Evolutionary conservation across 2,797 vertebrate genomes (phyloP).

Genomic region (Neomorphus geoffroyi): DNA sequence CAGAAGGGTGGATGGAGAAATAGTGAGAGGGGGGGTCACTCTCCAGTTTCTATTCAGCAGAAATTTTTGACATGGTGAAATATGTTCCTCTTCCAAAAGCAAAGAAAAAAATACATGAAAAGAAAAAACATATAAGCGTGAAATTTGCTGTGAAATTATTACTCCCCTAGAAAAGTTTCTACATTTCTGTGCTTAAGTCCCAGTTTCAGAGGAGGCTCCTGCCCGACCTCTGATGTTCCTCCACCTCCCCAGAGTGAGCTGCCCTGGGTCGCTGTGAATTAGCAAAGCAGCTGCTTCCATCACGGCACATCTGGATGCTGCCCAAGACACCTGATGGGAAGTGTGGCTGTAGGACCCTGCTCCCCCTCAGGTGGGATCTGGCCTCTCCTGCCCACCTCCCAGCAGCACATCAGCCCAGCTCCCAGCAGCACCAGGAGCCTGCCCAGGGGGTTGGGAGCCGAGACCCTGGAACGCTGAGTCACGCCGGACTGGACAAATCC

Average conservation of each 20-base stretch:
- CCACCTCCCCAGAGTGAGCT: not conserved
- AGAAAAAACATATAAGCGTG: not conserved
- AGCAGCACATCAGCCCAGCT: not conserved
- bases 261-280: not conserved
- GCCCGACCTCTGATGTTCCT: no score
- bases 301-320: accelerated
- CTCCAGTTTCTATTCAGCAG: not conserved
- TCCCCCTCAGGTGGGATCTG: not conserved
- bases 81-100: not conserved
- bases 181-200: not conserved
- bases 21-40: not conserved
- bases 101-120: no score
- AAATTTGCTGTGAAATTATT: not conserved
- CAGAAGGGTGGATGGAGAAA: not conserved
- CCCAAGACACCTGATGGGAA: not conserved
- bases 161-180: not conserved
- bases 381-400: not conserved
- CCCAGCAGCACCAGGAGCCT: no score
- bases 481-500: no score
- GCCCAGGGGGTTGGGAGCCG: no score
- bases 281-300: not conserved
- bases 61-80: not conserved
- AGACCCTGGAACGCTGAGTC: no score
- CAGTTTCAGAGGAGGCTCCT: not conserved
- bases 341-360: not conserved